Conservation (phyloP, 1,140 invertebrate genomes). For the Mercenaria mercenaria region DNA sequence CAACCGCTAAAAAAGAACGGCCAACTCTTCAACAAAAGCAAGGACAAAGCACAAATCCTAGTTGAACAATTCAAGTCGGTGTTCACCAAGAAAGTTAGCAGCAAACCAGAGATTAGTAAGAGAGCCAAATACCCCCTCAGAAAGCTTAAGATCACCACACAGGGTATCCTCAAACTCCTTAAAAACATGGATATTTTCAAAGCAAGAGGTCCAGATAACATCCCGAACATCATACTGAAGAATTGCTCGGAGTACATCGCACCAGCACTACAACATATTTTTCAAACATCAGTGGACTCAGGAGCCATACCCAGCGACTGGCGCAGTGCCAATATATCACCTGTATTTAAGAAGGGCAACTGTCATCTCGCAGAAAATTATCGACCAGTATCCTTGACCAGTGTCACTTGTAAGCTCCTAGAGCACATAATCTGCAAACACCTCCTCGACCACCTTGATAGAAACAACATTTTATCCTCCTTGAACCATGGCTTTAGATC, state of each 20-base stretch:
- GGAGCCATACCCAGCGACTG: conserved; percentile 37
- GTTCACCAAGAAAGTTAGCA: conserved; percentile 38
- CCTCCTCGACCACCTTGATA: conserved; percentile 49
- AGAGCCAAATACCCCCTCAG: neutral
- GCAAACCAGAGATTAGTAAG: neutral
- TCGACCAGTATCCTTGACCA: conserved; percentile 12
- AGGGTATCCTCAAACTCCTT: conserved; percentile 29
- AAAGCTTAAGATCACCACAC: conserved; percentile 31
- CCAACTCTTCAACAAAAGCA: conserved; percentile 12
- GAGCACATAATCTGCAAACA: conserved; percentile 64
- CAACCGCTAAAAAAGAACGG: no score
- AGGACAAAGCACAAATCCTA: conserved; percentile 46
- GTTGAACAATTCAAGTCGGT: conserved; percentile 52
- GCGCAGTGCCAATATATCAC: conserved; percentile 17
- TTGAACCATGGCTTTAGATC: conserved; percentile 43
- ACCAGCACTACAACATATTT: neutral
- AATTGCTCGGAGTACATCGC: neutral
- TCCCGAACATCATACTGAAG: conserved; percentile 22
- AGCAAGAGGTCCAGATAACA: conserved; percentile 29
- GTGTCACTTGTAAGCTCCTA: conserved; percentile 18
- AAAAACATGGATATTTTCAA: neutral
- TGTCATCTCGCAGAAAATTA: conserved; percentile 30
- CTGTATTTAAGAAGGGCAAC: conserved; percentile 43
- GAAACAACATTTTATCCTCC: conserved; percentile 20
- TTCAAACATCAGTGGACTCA: conserved; percentile 29